These are phyloP conservation scores for Sebastes trivittatus DNA, from an alignment of 2,797 vertebrate genomes.

Conservation along the genomic window DNA sequence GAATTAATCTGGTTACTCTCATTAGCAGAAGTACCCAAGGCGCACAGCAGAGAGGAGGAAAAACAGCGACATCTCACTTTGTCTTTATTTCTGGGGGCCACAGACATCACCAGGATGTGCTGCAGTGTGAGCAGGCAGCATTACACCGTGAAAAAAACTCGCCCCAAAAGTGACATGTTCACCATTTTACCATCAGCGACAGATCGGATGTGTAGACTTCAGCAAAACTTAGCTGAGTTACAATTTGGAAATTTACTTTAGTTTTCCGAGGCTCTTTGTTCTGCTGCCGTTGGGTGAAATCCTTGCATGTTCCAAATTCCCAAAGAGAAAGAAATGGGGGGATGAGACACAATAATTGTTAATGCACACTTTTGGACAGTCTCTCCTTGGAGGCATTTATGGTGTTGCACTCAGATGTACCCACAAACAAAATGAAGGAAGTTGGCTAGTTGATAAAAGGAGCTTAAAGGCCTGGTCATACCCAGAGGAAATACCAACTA, in stretches of 20 bases:
- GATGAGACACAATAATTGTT: background rate
- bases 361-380: background rate
- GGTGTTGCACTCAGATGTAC: background rate
- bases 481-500: no score
- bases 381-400: background rate
- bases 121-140: background rate
- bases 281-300: background rate
- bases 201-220: background rate
- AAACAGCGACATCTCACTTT: background rate
- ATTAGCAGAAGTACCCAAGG: slow-evolving; percentile 20
- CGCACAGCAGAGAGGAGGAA: background rate
- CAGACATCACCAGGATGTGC: no score
- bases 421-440: no score
- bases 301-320: background rate
- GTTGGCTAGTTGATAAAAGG: no score
- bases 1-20: slow-evolving; percentile 56
- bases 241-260: background rate
- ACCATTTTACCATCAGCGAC: background rate
- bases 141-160: background rate
- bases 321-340: background rate
- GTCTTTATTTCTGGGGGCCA: background rate
- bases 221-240: background rate
- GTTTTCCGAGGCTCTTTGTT: background rate
- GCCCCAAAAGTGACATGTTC: background rate
- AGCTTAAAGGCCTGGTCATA: no score